phyloP scores from a whole-genome alignment of 2,113 vertebrate genomes.

The Anolis sagrei region DNA sequence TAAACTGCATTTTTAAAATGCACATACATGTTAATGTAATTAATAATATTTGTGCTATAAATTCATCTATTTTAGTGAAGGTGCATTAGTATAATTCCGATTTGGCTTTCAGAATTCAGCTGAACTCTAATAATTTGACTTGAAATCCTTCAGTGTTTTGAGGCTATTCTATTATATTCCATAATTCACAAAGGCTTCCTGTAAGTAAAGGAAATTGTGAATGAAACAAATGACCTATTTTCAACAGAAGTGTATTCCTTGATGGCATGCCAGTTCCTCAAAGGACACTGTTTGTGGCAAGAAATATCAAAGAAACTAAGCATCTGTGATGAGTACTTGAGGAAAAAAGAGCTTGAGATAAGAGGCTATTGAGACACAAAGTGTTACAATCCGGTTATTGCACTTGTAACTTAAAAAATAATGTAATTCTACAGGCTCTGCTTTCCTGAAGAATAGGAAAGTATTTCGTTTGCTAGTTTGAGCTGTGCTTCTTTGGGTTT shows the following conservation, averaged over 20 bases:
- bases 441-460: constrained; percentile 27
- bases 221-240: not conserved
- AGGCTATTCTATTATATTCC: not conserved
- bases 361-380: not conserved
- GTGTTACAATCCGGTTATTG: not conserved
- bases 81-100: not conserved
- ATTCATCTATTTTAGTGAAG: not conserved
- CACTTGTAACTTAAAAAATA: constrained; percentile 22
- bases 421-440: not conserved
- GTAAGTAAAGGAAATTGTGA: accelerated
- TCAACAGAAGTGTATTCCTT: not conserved
- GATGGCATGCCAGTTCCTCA: constrained; percentile 13
- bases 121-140: not conserved
- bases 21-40: no score
- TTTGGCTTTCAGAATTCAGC: not conserved
- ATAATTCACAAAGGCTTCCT: not conserved
- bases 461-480: constrained; percentile 53
- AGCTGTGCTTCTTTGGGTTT: constrained; percentile 46
- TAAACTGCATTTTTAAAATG: no score
- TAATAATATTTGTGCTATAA: no score
- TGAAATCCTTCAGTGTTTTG: not conserved
- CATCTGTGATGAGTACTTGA: constrained; percentile 15
- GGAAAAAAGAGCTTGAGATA: not conserved
- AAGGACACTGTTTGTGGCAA: not conserved
- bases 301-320: constrained; percentile 23